Evolutionary conservation across 2,113 vertebrate species (phyloP), one percentile per base, ranked within the genome.

Genomic region (Heterotilapia buettikoferi): DNA sequence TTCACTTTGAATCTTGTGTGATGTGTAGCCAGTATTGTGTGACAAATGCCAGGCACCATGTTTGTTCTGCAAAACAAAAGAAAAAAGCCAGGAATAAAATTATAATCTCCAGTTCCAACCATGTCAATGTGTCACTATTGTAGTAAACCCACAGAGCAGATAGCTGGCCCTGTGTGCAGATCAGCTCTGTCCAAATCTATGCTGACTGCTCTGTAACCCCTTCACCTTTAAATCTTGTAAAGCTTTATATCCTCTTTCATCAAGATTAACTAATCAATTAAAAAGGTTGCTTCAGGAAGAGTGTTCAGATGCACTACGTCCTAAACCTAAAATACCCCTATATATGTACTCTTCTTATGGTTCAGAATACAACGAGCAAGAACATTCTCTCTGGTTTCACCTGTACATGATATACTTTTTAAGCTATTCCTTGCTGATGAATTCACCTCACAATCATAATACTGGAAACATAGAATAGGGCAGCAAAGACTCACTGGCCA

Each of bases 161-260:
- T 80, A 89, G 88, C 68, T 81, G 87, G 80, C 31, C 16, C n/a
- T 59, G 52, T 79, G 59, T 2, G 24, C 71, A 76, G 24, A 94
- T 90, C 80, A 82, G 86, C 68, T 89, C 81, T 59, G 45, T 57
- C 16, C 43, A 89, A 92, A 91, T 89, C 83, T 66, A 83, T 66
- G 68, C 29, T 84, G 86, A 84, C 87, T 86, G 45, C 8, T 63
- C 82, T 40, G 53, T 40, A 80, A 59, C 45, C 73, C 73, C 26
- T 16, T 86, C 86, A 89, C 84, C 89, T 89, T 84, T 90, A 88
- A 89, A 91, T 87, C 94, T 81, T 54, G 33, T 86, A 83, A 81
- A 84, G 88, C 61, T 82, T 53, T 8, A 66, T 66, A 84, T 91
- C 91, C 91, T 90, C 87, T 88, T 82, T 53, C 81, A 89, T 33